Evolutionary conservation across 2,797 vertebrate genomes (phyloP).

Genomic region (Euthynnus affinis): DNA sequence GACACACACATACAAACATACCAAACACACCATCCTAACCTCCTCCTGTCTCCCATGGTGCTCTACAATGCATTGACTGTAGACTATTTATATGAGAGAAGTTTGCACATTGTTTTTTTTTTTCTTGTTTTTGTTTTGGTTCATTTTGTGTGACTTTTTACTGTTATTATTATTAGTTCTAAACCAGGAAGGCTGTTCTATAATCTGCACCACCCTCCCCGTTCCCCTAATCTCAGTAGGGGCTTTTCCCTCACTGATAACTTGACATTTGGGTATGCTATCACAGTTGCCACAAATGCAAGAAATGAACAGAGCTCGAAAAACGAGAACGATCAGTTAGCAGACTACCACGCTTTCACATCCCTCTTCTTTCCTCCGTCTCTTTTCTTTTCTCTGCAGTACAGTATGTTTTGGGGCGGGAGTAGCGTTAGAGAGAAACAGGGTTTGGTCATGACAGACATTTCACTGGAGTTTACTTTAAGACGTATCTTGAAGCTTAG

Average conservation of each 20-base stretch:
- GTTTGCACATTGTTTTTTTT: constrained; percentile 86
- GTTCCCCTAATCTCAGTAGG: constrained; percentile 35
- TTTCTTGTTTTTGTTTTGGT: constrained; percentile 66
- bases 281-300: constrained; percentile 35
- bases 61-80: constrained; percentile 82
- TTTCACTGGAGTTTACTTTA: constrained; percentile 20
- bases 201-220: constrained; percentile 38
- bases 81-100: constrained; percentile 87
- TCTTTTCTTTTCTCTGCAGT: constrained; percentile 25
- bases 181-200: constrained; percentile 69
- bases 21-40: constrained; percentile 59
- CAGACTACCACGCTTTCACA: not conserved
- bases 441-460: not conserved
- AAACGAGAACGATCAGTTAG: constrained; percentile 1
- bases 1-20: constrained; percentile 27
- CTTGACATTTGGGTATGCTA: constrained; percentile 56
- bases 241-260: constrained; percentile 35
- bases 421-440: not conserved
- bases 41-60: constrained; percentile 79
- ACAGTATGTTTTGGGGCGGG: not conserved
- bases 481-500: constrained; percentile 3
- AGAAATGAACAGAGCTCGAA: constrained; percentile 15
- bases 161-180: constrained; percentile 65
- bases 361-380: not conserved
- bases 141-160: constrained; percentile 68